phyloP scores from a whole-genome alignment of 2,797 vertebrate genomes.

The Astyanax mexicanus region DNA sequence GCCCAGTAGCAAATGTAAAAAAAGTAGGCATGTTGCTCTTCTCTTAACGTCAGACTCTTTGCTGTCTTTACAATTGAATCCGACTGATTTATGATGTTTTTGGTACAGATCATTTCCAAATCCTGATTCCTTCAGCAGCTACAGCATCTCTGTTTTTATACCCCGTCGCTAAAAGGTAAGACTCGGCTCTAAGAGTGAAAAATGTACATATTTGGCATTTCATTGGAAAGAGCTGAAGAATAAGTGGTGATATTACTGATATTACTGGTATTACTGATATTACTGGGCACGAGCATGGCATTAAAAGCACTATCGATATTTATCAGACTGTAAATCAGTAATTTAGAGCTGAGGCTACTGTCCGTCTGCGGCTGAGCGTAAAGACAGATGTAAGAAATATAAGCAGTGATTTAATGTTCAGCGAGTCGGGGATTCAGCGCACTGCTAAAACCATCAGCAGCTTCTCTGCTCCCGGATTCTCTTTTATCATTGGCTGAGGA shows the following conservation, averaged over 20 bases:
- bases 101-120: conserved; percentile 71
- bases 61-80: conserved; percentile 69
- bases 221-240: neutral
- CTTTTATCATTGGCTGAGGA: conserved; percentile 71
- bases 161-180: conserved; percentile 49
- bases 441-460: conserved; percentile 76
- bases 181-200: conserved; percentile 32
- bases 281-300: neutral
- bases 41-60: conserved; percentile 55
- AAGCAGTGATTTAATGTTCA: conserved; percentile 73
- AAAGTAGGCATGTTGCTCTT: neutral
- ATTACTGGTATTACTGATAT: too few relatives aligned
- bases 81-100: conserved; percentile 71
- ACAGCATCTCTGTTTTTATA: conserved; percentile 56
- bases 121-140: conserved; percentile 73
- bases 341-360: conserved; percentile 57
- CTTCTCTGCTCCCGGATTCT: conserved; percentile 56
- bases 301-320: conserved; percentile 48
- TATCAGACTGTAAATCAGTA: conserved; percentile 28
- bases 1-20: too few relatives aligned
- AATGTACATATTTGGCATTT: neutral
- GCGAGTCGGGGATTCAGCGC: conserved; percentile 53
- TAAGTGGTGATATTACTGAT: neutral
- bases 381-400: conserved; percentile 69
- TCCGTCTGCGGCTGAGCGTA: conserved; percentile 59